These are phyloP conservation scores for Chloroceryle amazona DNA, from an alignment of 2,797 vertebrate species.

Conservation along the genomic window DNA sequence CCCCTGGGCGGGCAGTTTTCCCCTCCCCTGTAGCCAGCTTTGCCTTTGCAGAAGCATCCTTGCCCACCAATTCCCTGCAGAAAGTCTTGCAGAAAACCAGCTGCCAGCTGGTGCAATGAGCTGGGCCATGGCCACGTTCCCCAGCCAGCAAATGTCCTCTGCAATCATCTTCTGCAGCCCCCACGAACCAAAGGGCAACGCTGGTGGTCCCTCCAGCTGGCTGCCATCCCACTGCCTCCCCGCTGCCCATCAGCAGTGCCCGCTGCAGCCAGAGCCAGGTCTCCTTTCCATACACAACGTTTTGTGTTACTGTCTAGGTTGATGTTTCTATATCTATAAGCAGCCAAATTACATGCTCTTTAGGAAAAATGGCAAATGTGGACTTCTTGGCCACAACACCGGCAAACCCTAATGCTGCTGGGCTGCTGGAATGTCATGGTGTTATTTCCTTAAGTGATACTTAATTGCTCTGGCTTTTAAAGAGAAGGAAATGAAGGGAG, in stretches of 20 bases:
- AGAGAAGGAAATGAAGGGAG: slow-evolving; percentile 28
- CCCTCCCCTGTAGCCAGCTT: not conserved
- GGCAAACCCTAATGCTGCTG: not conserved
- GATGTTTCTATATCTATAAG: not conserved
- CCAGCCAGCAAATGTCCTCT: not conserved
- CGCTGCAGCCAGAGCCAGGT: not conserved
- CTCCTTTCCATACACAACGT: rapidly evolving
- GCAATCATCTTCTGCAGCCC: not conserved
- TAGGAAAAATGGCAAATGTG: not conserved
- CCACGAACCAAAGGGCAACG: not conserved
- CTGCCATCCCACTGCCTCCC: not conserved
- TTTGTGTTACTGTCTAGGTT: not conserved
- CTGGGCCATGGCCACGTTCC: rapidly evolving
- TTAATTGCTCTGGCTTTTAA: slow-evolving; percentile 39
- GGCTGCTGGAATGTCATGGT: not conserved
- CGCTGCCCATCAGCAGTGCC: not conserved
- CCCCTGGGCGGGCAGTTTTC: not conserved
- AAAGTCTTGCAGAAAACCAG: not conserved
- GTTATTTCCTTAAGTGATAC: slow-evolving; percentile 15
- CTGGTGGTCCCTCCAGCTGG: not conserved
- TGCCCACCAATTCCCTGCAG: not conserved
- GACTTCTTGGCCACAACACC: not conserved
- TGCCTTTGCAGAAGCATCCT: not conserved
- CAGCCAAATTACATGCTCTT: not conserved
- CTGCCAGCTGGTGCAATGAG: not conserved